Percentiles rank a stretch among this genome's conserved stretches.
phyloP scores from a whole-genome alignment of 2,888 invertebrate species.

The Eurois occulta region DNA sequence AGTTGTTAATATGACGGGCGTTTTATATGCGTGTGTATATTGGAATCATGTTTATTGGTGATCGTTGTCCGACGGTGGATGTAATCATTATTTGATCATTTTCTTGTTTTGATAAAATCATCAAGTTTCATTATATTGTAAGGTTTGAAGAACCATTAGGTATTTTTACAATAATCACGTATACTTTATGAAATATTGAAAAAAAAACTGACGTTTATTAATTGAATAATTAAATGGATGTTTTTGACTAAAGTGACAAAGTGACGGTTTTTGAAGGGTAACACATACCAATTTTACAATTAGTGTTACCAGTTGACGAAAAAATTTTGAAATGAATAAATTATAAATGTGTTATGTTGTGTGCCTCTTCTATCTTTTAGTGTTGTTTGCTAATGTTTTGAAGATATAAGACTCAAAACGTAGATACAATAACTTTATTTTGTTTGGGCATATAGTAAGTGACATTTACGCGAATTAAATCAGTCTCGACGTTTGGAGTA shows the following conservation, averaged over 20 bases:
- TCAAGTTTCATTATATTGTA: slow-evolving; percentile 5
- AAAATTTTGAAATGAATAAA: slow-evolving; percentile 17
- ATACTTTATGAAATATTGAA: neutral
- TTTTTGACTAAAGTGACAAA: slow-evolving; percentile 21
- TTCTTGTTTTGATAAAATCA: slow-evolving; percentile 9
- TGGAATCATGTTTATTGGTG: slow-evolving; percentile 61
- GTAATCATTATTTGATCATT: neutral
- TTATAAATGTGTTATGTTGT: slow-evolving; percentile 3
- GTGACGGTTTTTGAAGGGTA: slow-evolving; percentile 11
- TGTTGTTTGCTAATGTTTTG: slow-evolving; percentile 18
- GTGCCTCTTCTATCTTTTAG: slow-evolving; percentile 26
- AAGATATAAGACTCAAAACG: slow-evolving; percentile 25
- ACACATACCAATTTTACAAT: slow-evolving; percentile 18
- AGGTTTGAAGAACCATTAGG: slow-evolving; percentile 6
- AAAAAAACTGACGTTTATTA: slow-evolving; percentile 6
- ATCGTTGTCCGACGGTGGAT: slow-evolving; percentile 60
- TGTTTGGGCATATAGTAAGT: neutral
- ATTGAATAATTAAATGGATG: neutral
- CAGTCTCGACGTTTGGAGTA: neutral
- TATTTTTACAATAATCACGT: slow-evolving; percentile 8
- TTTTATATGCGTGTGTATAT: slow-evolving; percentile 58
- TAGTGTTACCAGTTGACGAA: slow-evolving; percentile 24
- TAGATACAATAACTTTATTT: slow-evolving; percentile 1
- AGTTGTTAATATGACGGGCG: slow-evolving; percentile 60
- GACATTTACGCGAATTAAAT: neutral